A percentile compares a stretch with the other conserved stretches of the same genome.
These are phyloP conservation scores for Drosophila stalkeri DNA, from an alignment of 2,888 invertebrate genomes.

Conservation along the genomic window DNA sequence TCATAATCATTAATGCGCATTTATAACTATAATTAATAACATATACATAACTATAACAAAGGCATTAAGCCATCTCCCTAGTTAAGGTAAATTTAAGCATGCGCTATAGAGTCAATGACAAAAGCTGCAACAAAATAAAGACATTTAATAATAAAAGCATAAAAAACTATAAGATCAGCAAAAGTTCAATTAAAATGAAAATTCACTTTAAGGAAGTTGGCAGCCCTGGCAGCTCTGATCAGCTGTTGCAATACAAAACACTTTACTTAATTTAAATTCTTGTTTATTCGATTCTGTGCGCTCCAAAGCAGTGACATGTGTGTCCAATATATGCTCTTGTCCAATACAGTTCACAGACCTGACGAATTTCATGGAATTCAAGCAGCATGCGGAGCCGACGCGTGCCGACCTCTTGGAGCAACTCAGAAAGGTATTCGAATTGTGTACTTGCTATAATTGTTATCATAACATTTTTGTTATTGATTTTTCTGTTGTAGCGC, in stretches of 20 bases:
- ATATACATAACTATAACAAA: too few relatives aligned
- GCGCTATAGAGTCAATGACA: too few relatives aligned
- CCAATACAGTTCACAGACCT: neutral
- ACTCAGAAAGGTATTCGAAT: conserved; percentile 21
- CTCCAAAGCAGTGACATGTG: conserved; percentile 8
- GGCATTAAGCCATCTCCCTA: too few relatives aligned
- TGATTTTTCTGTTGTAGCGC: conserved; percentile 37
- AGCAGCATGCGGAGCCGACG: conserved; percentile 13
- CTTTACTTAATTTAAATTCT: neutral
- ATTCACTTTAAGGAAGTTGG: neutral
- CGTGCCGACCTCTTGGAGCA: conserved; percentile 33
- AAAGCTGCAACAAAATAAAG: too few relatives aligned
- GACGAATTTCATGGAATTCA: conserved; percentile 32
- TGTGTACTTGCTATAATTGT: neutral
- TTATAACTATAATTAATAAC: too few relatives aligned
- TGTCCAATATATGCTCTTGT: neutral
- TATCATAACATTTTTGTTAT: neutral
- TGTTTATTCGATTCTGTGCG: neutral
- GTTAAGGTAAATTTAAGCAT: too few relatives aligned
- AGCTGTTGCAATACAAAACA: conserved; percentile 2
- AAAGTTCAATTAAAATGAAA: neutral
- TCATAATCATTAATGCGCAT: too few relatives aligned
- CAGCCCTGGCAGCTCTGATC: neutral
- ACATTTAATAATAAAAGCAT: too few relatives aligned
- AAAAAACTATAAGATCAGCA: neutral